phyloP scores from a whole-genome alignment of 2,113 vertebrate genomes.

The Sinocyclocheilus rhinocerous region DNA sequence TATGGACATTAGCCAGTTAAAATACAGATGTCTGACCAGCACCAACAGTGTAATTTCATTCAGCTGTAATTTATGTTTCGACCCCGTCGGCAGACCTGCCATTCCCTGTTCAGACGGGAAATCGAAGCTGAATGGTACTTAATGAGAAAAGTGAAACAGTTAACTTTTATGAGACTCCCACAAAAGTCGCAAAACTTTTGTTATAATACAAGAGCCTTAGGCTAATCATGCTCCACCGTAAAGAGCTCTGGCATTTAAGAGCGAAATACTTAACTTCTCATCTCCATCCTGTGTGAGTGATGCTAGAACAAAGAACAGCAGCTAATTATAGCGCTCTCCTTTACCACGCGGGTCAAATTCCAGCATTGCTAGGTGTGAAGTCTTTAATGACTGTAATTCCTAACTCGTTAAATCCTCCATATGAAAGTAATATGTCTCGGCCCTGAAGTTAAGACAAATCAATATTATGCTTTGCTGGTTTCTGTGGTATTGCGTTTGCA shows the following conservation, averaged over 20 bases:
- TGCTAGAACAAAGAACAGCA: constrained; percentile 51
- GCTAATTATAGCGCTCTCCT: constrained; percentile 57
- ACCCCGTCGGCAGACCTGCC: constrained; percentile 69
- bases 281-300: constrained; percentile 63
- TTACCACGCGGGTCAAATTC: constrained; percentile 56
- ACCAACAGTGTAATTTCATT: constrained; percentile 73
- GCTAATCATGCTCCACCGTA: constrained; percentile 70
- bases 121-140: constrained; percentile 77
- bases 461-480: constrained; percentile 19
- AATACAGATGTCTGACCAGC: constrained; percentile 79
- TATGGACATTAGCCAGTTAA: constrained; percentile 76
- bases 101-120: constrained; percentile 72
- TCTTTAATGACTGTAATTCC: constrained; percentile 22
- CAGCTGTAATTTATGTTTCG: constrained; percentile 78
- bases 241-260: constrained; percentile 62
- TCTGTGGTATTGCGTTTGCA: neutral
- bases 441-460: constrained; percentile 14
- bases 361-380: constrained; percentile 10
- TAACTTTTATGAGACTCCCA: constrained; percentile 74
- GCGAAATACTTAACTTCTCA: constrained; percentile 67
- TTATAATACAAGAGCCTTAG: constrained; percentile 67
- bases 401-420: neutral
- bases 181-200: constrained; percentile 69
- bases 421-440: constrained; percentile 1
- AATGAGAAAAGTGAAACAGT: constrained; percentile 81